Percentiles rank a stretch among this genome's conserved stretches.
Conservation (phyloP, 2,888 invertebrate species). For the Syrista parreyssii region DNA sequence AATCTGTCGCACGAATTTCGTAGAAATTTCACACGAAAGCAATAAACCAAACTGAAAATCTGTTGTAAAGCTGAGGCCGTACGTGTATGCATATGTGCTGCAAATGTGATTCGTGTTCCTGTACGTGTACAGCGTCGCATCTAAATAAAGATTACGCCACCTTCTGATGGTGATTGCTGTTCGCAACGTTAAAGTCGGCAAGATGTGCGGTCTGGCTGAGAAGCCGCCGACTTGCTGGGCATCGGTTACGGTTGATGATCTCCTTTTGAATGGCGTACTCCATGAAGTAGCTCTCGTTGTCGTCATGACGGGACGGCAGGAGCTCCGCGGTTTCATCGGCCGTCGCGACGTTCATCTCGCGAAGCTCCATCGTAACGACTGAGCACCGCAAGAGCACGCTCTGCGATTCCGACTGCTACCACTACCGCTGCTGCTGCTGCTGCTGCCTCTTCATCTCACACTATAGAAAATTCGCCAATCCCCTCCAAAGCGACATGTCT, state of each 20-base stretch:
- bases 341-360: slow-evolving; percentile 49
- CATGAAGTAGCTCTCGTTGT: slow-evolving; percentile 55
- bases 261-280: slow-evolving; percentile 59
- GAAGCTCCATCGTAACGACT: slow-evolving; percentile 53
- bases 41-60: too few relatives aligned
- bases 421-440: too few relatives aligned
- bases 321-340: slow-evolving; percentile 55
- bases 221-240: slow-evolving; percentile 54
- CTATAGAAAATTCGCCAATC: too few relatives aligned
- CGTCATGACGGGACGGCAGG: slow-evolving; percentile 45
- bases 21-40: too few relatives aligned
- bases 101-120: too few relatives aligned
- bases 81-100: too few relatives aligned
- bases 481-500: too few relatives aligned
- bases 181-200: slow-evolving; percentile 44
- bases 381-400: slow-evolving; percentile 3
- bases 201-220: slow-evolving; percentile 49
- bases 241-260: slow-evolving; percentile 57
- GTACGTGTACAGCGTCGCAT: neutral
- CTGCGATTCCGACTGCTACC: neutral
- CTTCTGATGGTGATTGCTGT: slow-evolving; percentile 42
- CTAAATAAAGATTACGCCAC: neutral
- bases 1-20: too few relatives aligned
- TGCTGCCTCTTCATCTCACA: too few relatives aligned
- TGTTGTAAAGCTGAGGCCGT: too few relatives aligned